A percentile compares a stretch with the other conserved stretches of the same genome.
These are phyloP conservation scores for Astyanax mexicanus DNA, from an alignment of 2,797 vertebrate genomes.

Conservation along the genomic window DNA sequence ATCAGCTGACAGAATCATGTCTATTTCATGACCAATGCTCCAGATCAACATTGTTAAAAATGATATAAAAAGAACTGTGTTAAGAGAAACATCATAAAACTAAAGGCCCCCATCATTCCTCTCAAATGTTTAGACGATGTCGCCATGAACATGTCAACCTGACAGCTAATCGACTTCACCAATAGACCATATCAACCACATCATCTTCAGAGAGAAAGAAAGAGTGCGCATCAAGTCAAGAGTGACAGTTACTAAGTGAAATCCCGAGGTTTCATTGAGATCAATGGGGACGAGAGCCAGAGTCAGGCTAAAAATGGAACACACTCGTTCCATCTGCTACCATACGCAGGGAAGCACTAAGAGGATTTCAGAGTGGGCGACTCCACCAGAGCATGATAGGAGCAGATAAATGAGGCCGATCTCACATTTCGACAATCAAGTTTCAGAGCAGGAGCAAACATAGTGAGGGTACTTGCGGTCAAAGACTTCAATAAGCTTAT, in stretches of 20 bases:
- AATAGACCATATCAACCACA: neutral
- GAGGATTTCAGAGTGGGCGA: conserved; percentile 1
- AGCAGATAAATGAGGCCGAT: neutral
- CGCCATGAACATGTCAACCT: neutral
- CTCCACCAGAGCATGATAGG: neutral
- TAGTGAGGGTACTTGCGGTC: too few species aligned
- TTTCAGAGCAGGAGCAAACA: neutral
- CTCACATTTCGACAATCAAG: neutral
- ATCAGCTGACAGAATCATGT: neutral
- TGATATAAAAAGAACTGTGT: neutral
- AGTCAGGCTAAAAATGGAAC: neutral
- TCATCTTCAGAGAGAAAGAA: neutral
- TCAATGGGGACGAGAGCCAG: conserved; percentile 2
- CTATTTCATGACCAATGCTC: neutral
- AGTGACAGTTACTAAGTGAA: neutral
- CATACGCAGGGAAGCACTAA: conserved; percentile 2
- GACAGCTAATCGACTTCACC: neutral
- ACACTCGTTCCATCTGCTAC: neutral
- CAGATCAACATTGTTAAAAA: neutral
- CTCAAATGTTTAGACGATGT: neutral
- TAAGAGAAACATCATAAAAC: neutral
- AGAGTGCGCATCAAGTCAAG: neutral
- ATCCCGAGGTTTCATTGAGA: neutral
- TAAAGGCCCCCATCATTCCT: neutral
- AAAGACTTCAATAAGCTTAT: neutral